Conservation (phyloP, 2,113 vertebrate species). For the Thomomys bottae region DNA sequence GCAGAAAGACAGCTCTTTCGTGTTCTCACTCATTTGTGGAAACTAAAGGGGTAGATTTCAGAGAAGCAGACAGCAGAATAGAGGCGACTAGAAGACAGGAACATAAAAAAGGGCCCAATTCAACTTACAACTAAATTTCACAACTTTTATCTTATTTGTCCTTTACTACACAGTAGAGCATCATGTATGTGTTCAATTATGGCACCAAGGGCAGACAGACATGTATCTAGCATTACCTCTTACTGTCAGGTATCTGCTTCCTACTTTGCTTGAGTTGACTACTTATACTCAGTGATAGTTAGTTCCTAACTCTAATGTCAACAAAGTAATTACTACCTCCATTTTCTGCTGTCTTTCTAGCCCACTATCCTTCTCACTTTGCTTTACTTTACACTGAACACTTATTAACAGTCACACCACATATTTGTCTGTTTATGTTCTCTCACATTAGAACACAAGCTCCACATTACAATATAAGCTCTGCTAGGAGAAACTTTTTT, state of each 20-base stretch:
- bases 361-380: background rate
- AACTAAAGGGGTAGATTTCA: background rate
- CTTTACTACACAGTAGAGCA: background rate
- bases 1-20: background rate
- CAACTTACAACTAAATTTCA: background rate
- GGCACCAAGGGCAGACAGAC: conserved; percentile 13
- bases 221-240: background rate
- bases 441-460: background rate
- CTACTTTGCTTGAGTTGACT: conserved; percentile 29
- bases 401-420: background rate
- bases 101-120: no score
- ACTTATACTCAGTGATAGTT: background rate
- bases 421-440: background rate
- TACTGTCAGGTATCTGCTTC: background rate
- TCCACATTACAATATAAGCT: background rate
- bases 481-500: background rate
- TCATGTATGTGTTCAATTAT: background rate
- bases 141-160: background rate
- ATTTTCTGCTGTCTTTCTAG: background rate
- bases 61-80: background rate
- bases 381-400: background rate
- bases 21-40: background rate
- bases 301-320: background rate
- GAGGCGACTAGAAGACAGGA: background rate
- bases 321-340: background rate